Evolutionary conservation across 2,888 invertebrate genomes (phyloP).

Genomic region (Eilema caniola): DNA sequence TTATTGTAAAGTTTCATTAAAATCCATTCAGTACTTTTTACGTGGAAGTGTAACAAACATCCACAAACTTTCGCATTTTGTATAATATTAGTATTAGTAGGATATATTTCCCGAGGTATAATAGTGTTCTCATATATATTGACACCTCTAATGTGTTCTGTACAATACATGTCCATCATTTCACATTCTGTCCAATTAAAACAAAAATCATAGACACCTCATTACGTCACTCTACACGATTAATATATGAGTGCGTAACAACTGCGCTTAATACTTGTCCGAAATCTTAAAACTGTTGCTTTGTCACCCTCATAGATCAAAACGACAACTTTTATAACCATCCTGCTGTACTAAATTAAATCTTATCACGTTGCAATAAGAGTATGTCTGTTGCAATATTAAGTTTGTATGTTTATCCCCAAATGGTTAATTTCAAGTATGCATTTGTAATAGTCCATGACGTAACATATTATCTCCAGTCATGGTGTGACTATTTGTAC

Average conservation of each 20-base stretch:
- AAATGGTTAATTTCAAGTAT: conserved; percentile 75
- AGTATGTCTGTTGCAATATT: conserved; percentile 9
- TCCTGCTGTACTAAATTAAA: conserved; percentile 26
- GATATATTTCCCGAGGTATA: too few relatives aligned
- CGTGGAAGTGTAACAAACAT: too few relatives aligned
- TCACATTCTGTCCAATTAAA: conserved; percentile 64
- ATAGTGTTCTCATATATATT: conserved; percentile 36
- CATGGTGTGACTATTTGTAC: conserved; percentile 54
- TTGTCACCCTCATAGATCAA: conserved; percentile 66
- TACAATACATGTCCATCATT: conserved; percentile 47
- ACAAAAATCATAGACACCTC: conserved; percentile 65
- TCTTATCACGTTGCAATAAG: conserved; percentile 19
- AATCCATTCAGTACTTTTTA: too few relatives aligned
- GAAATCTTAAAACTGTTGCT: conserved; percentile 70
- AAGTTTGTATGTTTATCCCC: conserved; percentile 50
- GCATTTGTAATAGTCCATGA: conserved; percentile 71
- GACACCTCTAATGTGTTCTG: conserved; percentile 37
- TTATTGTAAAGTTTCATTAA: too few relatives aligned
- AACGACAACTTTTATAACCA: conserved; percentile 31
- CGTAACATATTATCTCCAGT: conserved; percentile 70
- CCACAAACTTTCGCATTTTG: too few relatives aligned
- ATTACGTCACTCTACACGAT: conserved; percentile 79
- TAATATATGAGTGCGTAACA: conserved; percentile 65
- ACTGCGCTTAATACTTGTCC: conserved; percentile 76
- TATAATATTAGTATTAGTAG: too few relatives aligned